Conservation (phyloP, 2,888 invertebrate species). For the Mesorhabditis sp. region DNA sequence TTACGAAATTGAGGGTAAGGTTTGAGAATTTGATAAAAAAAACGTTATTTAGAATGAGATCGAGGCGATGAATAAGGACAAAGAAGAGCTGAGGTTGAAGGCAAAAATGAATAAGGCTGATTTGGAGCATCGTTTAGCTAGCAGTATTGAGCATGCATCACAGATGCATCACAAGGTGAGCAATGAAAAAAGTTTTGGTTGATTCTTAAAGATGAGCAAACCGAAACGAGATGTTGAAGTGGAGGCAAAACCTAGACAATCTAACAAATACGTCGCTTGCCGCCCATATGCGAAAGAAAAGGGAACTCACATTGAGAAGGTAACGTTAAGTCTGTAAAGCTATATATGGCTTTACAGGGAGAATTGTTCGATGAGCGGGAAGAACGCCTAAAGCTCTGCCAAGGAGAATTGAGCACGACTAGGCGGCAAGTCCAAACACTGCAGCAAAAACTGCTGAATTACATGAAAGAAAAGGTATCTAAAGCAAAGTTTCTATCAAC, state of each 20-base stretch:
- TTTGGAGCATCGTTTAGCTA: constrained; percentile 43
- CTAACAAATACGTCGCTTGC: constrained; percentile 55
- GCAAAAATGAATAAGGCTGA: constrained; percentile 44
- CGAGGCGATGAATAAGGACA: constrained; percentile 30
- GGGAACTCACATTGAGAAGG: constrained; percentile 43
- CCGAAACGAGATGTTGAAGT: constrained; percentile 47
- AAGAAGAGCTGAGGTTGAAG: constrained; percentile 43
- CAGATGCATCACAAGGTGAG: constrained; percentile 21
- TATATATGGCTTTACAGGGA: constrained; percentile 19
- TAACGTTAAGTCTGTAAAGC: background rate
- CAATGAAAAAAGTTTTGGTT: background rate
- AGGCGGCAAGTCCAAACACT: constrained; percentile 48
- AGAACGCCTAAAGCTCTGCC: constrained; percentile 37
- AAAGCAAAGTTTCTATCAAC: constrained; percentile 14
- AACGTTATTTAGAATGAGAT: constrained; percentile 31
- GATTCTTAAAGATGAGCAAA: constrained; percentile 29
- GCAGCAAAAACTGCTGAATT: constrained; percentile 42
- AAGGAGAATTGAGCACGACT: constrained; percentile 44
- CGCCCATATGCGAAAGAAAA: constrained; percentile 41
- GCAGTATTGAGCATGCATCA: constrained; percentile 48
- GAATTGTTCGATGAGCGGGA: constrained; percentile 50
- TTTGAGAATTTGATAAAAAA: background rate
- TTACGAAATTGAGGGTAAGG: constrained; percentile 17
- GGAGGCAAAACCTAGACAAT: constrained; percentile 45
- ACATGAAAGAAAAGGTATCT: constrained; percentile 20